Base-by-base conservation (phyloP, 2,113 vertebrate species). In the Xiphophorus hellerii region DNA sequence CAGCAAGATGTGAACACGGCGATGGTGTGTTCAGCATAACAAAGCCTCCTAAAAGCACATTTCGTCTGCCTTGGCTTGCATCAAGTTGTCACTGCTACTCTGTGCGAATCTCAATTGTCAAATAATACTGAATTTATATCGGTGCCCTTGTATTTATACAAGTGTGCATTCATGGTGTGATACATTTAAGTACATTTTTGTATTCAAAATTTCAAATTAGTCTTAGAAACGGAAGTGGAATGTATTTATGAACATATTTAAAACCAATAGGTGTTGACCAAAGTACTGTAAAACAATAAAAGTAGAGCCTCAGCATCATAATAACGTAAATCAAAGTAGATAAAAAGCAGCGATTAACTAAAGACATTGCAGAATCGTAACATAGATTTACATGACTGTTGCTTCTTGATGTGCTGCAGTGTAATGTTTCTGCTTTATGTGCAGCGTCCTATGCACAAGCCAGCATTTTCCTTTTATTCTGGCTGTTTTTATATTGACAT, bases 1-100 rank as follows among this genome's bases (percentile, higher is more conserved):
- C 80, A 37, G 69, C 67, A 64, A 70, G 44, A 73, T 28, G 54
- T 2, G 11, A 76, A 73, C 48, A 62, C 74, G 69, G 29, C 69
- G 78, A 76, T 62, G 28, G 31, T 68, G 25, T 22, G 0, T 67
- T 78, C 44, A 66, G 72, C 33, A 3, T 66, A 42, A 71, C 2
- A 25, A 66, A 68, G 20, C 54, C 29, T 70, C 27, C 28, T 51
- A 1, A 48, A 65, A 44, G 27, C 20, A 29, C 13, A 62, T 74
- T 33, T 66, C 11, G 3, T 61, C 71, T 70, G 51, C 29, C 73
- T 62, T 39, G 58, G 30, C 61, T n/a, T 35, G 44, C 14, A 5
- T 27, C 13, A 51, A 6, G 64, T 37, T 54, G 20, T 65, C 20
- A 30, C 68, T 12, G 25, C n/a, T 73, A 2, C 10, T 65, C 37